Evolutionary conservation across 2,797 vertebrate genomes (phyloP), one percentile per base, ranked within the genome.

Genomic region (Vireo griseus): DNA sequence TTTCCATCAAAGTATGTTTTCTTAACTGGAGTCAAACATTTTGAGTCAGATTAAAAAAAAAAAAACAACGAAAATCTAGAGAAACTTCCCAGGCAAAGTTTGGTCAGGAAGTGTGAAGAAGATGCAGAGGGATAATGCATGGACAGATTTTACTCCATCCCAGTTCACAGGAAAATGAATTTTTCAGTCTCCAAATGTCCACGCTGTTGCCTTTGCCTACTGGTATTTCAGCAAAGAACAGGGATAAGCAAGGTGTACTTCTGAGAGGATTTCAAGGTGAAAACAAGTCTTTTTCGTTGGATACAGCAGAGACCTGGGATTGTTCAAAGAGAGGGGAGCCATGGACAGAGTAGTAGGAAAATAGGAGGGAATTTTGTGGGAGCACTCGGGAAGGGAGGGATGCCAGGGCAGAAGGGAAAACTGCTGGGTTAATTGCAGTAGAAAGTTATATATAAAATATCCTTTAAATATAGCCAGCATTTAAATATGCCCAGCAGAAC

Each of bases 1-100:
- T 92, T 94, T 92, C 75, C 57, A 61, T 55, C 40, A 26, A 86
- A 92, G 17, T 21, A 62, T 92, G 85, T 95, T 94, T 95, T 92
- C 68, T 83, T 94, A 94, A 71, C 87, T 90, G 58, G 65, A 94
- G 75, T 77, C 78, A 94, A 90, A 80, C 16, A 51, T 74, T 78
- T 94, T 5, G 1, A 50, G 87, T 71, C 33, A 85, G 63, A 82
- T 37, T 29, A 2, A 13, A 37, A 33, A 19, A 19, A 16, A 25
- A 44, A 42, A 33, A 19, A 48, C 50, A 45, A 54, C n/a, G 29
- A 45, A 71, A 26, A 25, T 6, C 8, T 18, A 63, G 33, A 50
- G 26, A 89, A 63, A 83, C 71, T 94, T 94, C 90, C 75, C 82
- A 88, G 75, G 77, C 66, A 44, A 91, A 73, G 16, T 40, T 89